Base-by-base conservation (phyloP, 2,888 invertebrate species). In the Schizotus pectinicornis region DNA sequence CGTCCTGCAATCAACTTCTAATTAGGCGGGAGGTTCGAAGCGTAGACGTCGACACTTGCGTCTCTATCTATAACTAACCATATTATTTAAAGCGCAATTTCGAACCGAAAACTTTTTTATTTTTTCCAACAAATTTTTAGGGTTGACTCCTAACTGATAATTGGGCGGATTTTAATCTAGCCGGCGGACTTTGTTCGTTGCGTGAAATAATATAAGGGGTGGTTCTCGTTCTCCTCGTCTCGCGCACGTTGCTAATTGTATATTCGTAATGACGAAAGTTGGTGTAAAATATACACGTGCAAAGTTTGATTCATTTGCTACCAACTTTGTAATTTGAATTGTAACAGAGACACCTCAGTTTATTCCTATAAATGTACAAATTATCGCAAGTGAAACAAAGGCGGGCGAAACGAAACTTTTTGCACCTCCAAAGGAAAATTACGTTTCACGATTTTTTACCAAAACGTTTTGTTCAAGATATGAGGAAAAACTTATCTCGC, bases 131-230 rank as follows among this genome's bases (percentile, higher is more conserved):
- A n/a, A n/a, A n/a, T n/a, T n/a, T n/a, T n/a, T n/a, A n/a, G n/a
- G n/a, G n/a, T n/a, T n/a, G n/a, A n/a, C n/a, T n/a, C n/a, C n/a
- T n/a, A n/a, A n/a, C n/a, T n/a, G n/a, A n/a, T 74, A 74, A 75
- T 75, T 74, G 74, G 74, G 73, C 72, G 72, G 70, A 73, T 75
- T 75, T 75, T 74, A 73, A 74, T 74, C 74, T 70, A 65, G 67
- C 64, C 68, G 57, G 65, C 69, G 63, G 67, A 74, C 74, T 71
- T 71, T 71, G 70, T 63, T 66, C 61, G 65, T 64, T 65, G 53
- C 64, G 50, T 62, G 50, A 66, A n/a, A n/a, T n/a, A n/a, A 62
- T 62, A 58, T 54, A 60, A 55, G 61, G 62, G 55, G 55, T 22
- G 56, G 56, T 67, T 59, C 67, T 70, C 69, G 68, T 65, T 70